Evolutionary conservation across 1,140 invertebrate genomes (phyloP), one percentile per base, ranked within the genome.

Genomic region (Kradibia gibbosae): DNA sequence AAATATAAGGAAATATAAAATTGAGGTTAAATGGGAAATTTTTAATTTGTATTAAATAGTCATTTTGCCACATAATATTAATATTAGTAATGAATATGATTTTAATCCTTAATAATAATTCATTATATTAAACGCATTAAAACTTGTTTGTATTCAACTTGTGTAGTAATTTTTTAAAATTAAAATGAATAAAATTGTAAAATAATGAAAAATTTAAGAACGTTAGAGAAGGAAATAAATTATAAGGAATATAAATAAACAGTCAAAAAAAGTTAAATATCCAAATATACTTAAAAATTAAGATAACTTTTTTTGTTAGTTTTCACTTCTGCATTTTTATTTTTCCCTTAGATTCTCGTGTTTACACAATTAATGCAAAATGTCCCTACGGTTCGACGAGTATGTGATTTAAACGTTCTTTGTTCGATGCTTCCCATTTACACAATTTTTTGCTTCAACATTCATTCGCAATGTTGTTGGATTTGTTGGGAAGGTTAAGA

Each of bases 51-150:
- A 90, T 88, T 89, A 89, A 89, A 90, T 91, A 88, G 90, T 91
- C 90, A 91, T 91, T 91, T 86, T 90, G 89, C 88, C 88, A 90
- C 86, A 88, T 90, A 90, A 91, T 91, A 90, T 89, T 89, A 89
- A 87, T 89, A 89, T 86, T 89, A 86, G 86, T 89, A 85, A 84
- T 88, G 85, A 87, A 85, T 77, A 87, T 85, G 84, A 86, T 86
- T n/a, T n/a, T n/a, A n/a, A n/a, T n/a, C n/a, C n/a, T n/a, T n/a
- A n/a, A n/a, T n/a, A n/a, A n/a, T n/a, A n/a, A n/a, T n/a, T n/a
- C n/a, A n/a, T n/a, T n/a, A n/a, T n/a, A n/a, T n/a, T n/a, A n/a
- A n/a, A n/a, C n/a, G n/a, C n/a, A n/a, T n/a, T n/a, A n/a, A n/a
- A n/a, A n/a, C n/a, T n/a, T n/a, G n/a, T n/a, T n/a, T n/a, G n/a